phyloP scores from a whole-genome alignment of 2,888 invertebrate genomes.

The Microplitis deprimator region DNA sequence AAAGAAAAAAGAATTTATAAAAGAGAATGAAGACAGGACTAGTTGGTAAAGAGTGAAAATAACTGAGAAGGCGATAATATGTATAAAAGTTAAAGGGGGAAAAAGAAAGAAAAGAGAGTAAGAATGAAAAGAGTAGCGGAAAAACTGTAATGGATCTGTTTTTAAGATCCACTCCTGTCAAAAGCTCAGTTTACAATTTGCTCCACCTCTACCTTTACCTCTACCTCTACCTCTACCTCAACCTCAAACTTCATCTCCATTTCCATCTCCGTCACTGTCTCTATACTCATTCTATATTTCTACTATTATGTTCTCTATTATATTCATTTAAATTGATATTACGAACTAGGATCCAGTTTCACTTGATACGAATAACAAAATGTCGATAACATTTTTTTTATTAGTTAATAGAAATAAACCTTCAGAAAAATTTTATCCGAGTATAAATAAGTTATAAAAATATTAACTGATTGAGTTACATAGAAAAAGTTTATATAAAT shows the following conservation, averaged over 20 bases:
- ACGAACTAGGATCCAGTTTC: too few species aligned
- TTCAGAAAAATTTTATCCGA: too few species aligned
- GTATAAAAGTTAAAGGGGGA: conserved; percentile 9
- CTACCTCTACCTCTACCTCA: neutral
- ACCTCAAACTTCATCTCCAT: conserved; percentile 40
- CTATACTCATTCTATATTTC: neutral
- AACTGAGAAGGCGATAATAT: neutral
- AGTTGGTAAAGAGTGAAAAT: neutral
- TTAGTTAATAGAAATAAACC: too few species aligned
- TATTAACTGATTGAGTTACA: too few species aligned
- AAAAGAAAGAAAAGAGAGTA: conserved; percentile 28
- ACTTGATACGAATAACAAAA: too few species aligned
- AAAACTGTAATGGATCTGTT: conserved; percentile 67
- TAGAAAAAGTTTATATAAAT: too few species aligned
- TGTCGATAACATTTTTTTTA: too few species aligned
- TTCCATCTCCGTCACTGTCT: conserved; percentile 40
- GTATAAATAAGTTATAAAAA: too few species aligned
- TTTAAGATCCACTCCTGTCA: conserved; percentile 54
- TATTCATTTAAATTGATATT: too few species aligned
- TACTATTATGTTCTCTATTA: too few species aligned
- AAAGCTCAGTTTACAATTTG: conserved; percentile 29
- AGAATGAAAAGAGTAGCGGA: conserved; percentile 43
- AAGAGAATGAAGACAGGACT: conserved; percentile 9
- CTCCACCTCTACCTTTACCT: neutral
- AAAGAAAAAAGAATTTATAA: conserved; percentile 20